Percentiles rank a stretch among this genome's conserved stretches.
Evolutionary conservation across 1,140 invertebrate genomes (phyloP).

Genomic region (Cyphomyrmex costatus): DNA sequence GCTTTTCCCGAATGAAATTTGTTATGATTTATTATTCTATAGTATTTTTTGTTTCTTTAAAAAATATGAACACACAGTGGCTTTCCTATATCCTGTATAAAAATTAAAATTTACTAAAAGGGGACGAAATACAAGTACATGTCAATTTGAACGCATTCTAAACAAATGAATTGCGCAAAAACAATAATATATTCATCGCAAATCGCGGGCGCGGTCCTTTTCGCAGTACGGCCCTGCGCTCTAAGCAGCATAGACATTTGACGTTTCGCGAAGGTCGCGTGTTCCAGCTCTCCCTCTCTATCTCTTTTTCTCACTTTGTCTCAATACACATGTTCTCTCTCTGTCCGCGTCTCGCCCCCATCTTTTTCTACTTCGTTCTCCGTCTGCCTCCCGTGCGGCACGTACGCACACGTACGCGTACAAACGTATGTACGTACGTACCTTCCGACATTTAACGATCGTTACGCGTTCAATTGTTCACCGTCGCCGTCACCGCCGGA

Average conservation of each 20-base stretch:
- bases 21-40: too few relatives aligned
- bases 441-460: conserved; percentile 73
- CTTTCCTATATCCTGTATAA: too few relatives aligned
- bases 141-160: neutral
- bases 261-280: conserved; percentile 79
- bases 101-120: neutral
- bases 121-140: neutral
- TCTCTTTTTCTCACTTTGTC: conserved; percentile 25
- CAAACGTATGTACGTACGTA: conserved; percentile 62
- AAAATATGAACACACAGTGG: too few relatives aligned
- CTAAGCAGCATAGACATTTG: conserved; percentile 76
- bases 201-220: conserved; percentile 59
- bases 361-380: conserved; percentile 46
- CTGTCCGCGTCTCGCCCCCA: conserved; percentile 33
- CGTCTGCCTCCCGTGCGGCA: conserved; percentile 55
- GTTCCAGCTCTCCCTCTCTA: conserved; percentile 65
- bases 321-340: neutral
- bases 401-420: conserved; percentile 66
- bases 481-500: conserved; percentile 50
- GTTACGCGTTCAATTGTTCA: conserved; percentile 77
- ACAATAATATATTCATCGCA: too few relatives aligned
- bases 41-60: too few relatives aligned
- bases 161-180: neutral
- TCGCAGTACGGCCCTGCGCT: conserved; percentile 70
- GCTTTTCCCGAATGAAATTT: too few relatives aligned